Percentiles rank a stretch among this genome's conserved stretches.
These are phyloP conservation scores for Pyrgus malvae DNA, from an alignment of 2,888 invertebrate species.

Conservation along the genomic window DNA sequence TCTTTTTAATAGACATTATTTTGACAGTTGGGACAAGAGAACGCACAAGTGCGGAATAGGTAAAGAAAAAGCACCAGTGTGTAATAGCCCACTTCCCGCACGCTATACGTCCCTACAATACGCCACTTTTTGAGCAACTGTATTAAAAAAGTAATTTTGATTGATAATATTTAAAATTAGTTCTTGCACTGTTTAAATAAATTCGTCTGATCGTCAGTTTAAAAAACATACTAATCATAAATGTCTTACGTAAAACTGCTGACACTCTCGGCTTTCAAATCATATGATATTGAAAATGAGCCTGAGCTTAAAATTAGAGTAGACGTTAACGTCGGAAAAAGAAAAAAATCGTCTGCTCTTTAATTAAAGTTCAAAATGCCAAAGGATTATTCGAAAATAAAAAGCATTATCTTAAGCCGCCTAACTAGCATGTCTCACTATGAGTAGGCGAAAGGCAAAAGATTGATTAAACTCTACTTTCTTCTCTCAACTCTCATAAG, in stretches of 20 bases:
- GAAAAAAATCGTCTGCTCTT: slow-evolving; percentile 4
- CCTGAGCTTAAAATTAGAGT: slow-evolving; percentile 13
- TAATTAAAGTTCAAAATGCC: slow-evolving; percentile 23
- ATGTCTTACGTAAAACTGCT: not conserved
- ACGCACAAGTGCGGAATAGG: too few relatives aligned
- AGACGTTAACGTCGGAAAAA: not conserved
- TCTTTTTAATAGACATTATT: too few relatives aligned
- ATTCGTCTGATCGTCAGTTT: not conserved
- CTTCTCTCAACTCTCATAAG: too few relatives aligned
- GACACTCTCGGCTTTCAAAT: not conserved
- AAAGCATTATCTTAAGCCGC: slow-evolving; percentile 16
- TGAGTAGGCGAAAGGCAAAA: not conserved
- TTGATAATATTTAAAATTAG: too few relatives aligned
- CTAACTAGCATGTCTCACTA: not conserved
- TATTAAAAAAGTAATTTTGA: too few relatives aligned
- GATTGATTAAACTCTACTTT: not conserved
- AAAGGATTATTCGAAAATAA: slow-evolving; percentile 22
- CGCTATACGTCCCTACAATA: too few relatives aligned
- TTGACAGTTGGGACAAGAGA: too few relatives aligned
- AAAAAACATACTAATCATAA: not conserved
- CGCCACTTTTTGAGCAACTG: too few relatives aligned
- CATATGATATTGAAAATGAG: not conserved
- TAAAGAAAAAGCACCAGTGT: too few relatives aligned
- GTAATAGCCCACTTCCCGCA: too few relatives aligned
- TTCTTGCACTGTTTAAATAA: too few relatives aligned